A percentile compares a stretch with the other conserved stretches of the same genome.
Conservation (phyloP, 2,113 vertebrate species). For the Pleuronectes platessa region DNA sequence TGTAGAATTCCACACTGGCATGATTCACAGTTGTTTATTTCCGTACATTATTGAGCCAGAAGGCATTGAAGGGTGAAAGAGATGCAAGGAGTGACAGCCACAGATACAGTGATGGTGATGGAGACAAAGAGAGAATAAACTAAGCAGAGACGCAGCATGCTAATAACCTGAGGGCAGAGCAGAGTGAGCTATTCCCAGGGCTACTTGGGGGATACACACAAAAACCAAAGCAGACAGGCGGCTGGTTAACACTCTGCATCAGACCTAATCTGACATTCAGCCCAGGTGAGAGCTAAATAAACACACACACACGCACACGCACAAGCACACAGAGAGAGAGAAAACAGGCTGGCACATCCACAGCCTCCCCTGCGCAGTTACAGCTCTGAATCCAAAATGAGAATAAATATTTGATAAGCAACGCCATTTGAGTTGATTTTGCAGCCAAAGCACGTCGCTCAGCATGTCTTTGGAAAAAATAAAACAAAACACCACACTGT, state of each 20-base stretch:
- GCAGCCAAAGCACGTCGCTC: constrained; percentile 70
- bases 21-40: no score
- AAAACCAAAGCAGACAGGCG: no score
- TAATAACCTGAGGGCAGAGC: constrained; percentile 50
- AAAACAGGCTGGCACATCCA: background rate
- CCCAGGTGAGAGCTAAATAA: constrained; percentile 6
- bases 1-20: no score
- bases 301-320: background rate
- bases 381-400: constrained; percentile 68
- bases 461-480: constrained; percentile 13
- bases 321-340: background rate
- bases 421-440: constrained; percentile 56
- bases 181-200: constrained; percentile 43
- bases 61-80: background rate
- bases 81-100: background rate
- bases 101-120: background rate
- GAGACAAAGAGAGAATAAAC: background rate
- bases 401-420: constrained; percentile 76
- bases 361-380: constrained; percentile 35
- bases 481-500: constrained; percentile 3
- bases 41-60: background rate
- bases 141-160: constrained; percentile 9
- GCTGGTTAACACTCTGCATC: background rate
- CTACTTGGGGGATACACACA: no score
- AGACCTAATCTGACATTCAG: constrained; percentile 56